Base-by-base conservation (phyloP, 2,888 invertebrate genomes). In the Hemicrepidius hirtus region DNA sequence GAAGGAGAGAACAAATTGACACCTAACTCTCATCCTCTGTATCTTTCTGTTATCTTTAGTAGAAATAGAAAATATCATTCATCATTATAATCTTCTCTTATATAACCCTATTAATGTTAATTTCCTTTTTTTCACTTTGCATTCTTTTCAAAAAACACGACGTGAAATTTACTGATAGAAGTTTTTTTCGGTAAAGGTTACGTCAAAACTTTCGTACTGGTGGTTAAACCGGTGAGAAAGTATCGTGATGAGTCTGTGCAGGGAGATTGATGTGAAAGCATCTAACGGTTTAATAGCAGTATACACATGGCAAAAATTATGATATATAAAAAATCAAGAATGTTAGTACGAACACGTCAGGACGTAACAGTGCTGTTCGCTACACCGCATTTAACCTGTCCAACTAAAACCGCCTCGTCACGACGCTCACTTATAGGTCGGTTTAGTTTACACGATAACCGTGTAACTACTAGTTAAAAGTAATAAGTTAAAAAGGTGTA, bases 301-400 rank as follows among this genome's bases (percentile, higher is more conserved):
- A 76, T 77, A 77, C 74, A 75, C 59, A 72, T 66, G 68, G 72
- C 68, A 75, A 76, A 73, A 76, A 73, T 73, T 75, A 75, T 75
- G 77, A 78, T 76, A 75, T 64, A 74, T 77, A 77, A 80, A 79
- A 80, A 76, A 77, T 79, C 70, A 75, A 53, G 66, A 77, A 75
- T 77, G 78, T 75, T 71, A 77, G 80, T 77, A 79, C 79, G 80
- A 72, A 72, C 78, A 77, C 75, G 79, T 80, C 80, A 80, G 77
- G 77, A 60, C 13, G 68, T 76, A 78, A 80, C 77, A 76, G 78
- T 79, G 76, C 76, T 76, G 77, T 80, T 81, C 71, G 76, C 78
- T 78, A 81, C 77, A 79, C 80, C 76, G 76, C 80, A 79, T 80
- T 81, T 81, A 81, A 80, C 78, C 71, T 80, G 80, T 82, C 79